A percentile compares a stretch with the other conserved stretches of the same genome.
These are phyloP conservation scores for Ptyas mucosa DNA, from an alignment of 2,113 vertebrate genomes.

Conservation along the genomic window DNA sequence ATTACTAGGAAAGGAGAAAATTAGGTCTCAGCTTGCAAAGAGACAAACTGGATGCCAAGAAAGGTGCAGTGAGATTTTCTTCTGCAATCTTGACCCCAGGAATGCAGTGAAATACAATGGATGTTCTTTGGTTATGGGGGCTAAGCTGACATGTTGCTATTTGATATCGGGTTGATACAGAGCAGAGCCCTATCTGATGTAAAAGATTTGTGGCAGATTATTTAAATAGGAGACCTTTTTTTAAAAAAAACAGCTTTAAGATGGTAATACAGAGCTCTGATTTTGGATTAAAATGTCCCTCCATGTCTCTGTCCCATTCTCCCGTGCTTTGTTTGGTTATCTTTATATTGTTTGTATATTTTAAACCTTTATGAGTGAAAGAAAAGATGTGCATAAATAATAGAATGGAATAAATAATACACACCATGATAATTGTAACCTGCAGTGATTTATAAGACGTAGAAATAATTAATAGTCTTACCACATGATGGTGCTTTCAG, in stretches of 20 bases:
- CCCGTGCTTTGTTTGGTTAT: not conserved
- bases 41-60: fast-evolving
- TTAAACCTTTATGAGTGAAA: not conserved
- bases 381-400: not conserved
- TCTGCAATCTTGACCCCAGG: not conserved
- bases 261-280: not conserved
- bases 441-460: not conserved
- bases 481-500: not conserved
- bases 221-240: not conserved
- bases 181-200: not conserved
- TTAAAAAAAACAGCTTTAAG: not conserved
- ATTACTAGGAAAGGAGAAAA: constrained; percentile 35
- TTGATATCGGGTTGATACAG: not conserved
- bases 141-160: not conserved
- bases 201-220: not conserved
- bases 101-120: not conserved
- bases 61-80: not conserved
- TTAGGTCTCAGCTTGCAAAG: not conserved
- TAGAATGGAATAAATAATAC: not conserved
- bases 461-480: not conserved
- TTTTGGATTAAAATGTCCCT: not conserved
- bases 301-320: not conserved
- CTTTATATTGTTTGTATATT: not conserved
- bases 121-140: not conserved
- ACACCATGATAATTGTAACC: not conserved